Evolutionary conservation across 2,888 invertebrate species (phyloP).

Genomic region (Drosophila picticornis): DNA sequence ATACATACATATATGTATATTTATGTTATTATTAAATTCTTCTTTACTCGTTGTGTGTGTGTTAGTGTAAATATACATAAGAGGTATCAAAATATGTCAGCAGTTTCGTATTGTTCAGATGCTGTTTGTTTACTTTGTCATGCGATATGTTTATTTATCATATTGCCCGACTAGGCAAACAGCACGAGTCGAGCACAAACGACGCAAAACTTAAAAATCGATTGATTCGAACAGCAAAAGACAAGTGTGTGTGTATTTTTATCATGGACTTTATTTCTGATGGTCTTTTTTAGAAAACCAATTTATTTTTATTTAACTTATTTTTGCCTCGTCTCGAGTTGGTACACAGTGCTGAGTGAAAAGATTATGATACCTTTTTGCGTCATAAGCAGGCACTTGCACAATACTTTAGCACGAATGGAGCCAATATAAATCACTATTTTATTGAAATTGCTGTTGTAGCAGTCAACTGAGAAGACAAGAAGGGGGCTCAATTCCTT

Average conservation of each 20-base stretch:
- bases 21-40: background rate
- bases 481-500: constrained; percentile 2
- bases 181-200: background rate
- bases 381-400: constrained; percentile 29
- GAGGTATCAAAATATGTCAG: constrained; percentile 12
- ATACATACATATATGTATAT: background rate
- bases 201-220: constrained; percentile 13
- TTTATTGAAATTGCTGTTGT: constrained; percentile 56
- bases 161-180: constrained; percentile 15
- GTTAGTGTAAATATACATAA: background rate
- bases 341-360: constrained; percentile 22
- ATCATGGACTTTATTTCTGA: constrained; percentile 10
- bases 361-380: constrained; percentile 44
- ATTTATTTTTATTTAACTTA: constrained; percentile 51
- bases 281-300: constrained; percentile 4
- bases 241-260: constrained; percentile 9
- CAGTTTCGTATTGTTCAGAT: constrained; percentile 14
- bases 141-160: constrained; percentile 43
- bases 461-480: constrained; percentile 32
- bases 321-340: constrained; percentile 22
- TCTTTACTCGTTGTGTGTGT: background rate
- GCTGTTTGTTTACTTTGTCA: constrained; percentile 38
- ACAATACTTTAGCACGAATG: background rate
- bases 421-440: constrained; percentile 40
- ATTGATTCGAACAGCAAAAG: constrained; percentile 26